Evolutionary conservation across 2,888 invertebrate genomes (phyloP).

Genomic region (Phaedon cochleariae): DNA sequence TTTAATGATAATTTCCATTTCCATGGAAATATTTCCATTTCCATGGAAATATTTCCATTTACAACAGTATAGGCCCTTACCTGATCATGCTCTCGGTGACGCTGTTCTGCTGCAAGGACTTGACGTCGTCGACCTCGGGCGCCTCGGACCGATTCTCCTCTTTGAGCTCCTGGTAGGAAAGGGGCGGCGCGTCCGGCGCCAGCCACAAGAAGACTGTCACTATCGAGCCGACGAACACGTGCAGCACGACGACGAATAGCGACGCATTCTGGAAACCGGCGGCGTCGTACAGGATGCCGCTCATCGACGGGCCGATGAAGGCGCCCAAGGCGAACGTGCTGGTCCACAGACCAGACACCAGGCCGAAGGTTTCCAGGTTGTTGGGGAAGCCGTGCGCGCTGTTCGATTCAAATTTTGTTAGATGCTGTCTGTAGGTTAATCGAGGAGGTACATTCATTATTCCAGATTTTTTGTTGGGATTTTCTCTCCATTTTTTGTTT

Average conservation of each 20-base stretch:
- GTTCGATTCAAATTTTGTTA: no score
- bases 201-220: constrained; percentile 62
- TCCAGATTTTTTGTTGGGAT: no score
- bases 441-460: no score
- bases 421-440: no score
- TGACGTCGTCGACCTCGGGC: constrained; percentile 63
- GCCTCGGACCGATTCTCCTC: constrained; percentile 66
- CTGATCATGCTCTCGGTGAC: constrained; percentile 57
- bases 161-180: constrained; percentile 58
- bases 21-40: no score
- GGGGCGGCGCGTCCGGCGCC: constrained; percentile 16
- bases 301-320: constrained; percentile 81
- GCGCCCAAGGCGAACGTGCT: constrained; percentile 89
- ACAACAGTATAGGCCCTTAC: no score
- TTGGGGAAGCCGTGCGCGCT: constrained; percentile 82
- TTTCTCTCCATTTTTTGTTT: no score
- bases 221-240: constrained; percentile 69
- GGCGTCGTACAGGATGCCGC: constrained; percentile 76
- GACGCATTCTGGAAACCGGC: constrained; percentile 78
- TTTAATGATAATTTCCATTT: no score
- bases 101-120: constrained; percentile 47
- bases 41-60: no score
- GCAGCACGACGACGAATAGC: constrained; percentile 74
- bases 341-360: constrained; percentile 91
- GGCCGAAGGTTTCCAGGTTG: constrained; percentile 86